Evolutionary conservation across 1,140 invertebrate genomes (phyloP).

Genomic region (Pollicipes pollicipes): DNA sequence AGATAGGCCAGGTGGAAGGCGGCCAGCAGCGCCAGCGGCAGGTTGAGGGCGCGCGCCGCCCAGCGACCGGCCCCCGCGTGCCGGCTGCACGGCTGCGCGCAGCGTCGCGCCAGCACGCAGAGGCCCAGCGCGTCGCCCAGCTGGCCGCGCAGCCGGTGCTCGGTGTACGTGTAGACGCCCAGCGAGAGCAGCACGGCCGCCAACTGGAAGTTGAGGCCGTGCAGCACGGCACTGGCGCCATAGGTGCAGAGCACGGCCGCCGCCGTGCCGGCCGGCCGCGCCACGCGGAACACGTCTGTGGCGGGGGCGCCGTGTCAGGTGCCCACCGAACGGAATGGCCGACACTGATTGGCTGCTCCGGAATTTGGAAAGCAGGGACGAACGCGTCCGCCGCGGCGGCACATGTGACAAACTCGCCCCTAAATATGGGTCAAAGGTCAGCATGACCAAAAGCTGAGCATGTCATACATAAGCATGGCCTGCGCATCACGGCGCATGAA

Average conservation of each 20-base stretch:
- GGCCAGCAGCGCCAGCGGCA: constrained; percentile 47
- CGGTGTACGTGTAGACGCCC: constrained; percentile 76
- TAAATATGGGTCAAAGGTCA: too few relatives aligned
- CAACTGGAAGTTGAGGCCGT: constrained; percentile 80
- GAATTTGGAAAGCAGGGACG: too few relatives aligned
- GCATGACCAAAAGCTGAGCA: too few relatives aligned
- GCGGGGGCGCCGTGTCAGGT: too few relatives aligned
- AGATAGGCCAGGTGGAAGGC: constrained; percentile 71
- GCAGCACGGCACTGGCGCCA: constrained; percentile 66
- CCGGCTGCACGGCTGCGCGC: constrained; percentile 32
- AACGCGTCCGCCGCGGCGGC: too few relatives aligned
- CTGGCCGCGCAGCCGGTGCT: constrained; percentile 56
- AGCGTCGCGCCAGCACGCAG: constrained; percentile 59
- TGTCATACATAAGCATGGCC: too few relatives aligned
- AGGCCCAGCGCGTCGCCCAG: constrained; percentile 54
- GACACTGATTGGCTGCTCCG: too few relatives aligned
- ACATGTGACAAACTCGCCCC: too few relatives aligned
- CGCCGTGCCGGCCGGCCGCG: background rate
- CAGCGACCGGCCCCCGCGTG: constrained; percentile 29
- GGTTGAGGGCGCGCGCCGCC: constrained; percentile 42
- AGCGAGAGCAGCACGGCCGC: constrained; percentile 74
- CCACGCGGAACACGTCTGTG: background rate
- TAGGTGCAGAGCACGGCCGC: constrained; percentile 65
- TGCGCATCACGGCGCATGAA: too few relatives aligned
- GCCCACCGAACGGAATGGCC: too few relatives aligned